Base-by-base conservation (phyloP, 2,888 invertebrate species). In the Drosophila greeni region DNA sequence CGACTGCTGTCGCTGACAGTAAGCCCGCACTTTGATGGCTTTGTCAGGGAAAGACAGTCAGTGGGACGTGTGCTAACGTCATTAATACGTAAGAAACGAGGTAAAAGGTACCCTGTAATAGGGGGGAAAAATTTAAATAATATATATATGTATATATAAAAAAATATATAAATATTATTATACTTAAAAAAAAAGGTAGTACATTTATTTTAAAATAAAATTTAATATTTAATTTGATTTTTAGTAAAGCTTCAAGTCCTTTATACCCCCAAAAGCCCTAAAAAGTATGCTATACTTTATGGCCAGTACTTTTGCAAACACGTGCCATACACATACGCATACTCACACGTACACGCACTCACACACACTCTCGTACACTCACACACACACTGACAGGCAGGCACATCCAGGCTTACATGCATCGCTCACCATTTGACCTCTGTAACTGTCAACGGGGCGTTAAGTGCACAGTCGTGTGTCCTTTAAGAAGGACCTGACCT, bases 1-100 rank as follows among this genome's bases (percentile, higher is more conserved):
- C 52, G 75, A 45, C 51, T 53, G 18, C 52, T 61, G 64, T 37
- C 51, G 60, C 53, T 69, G 70, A 73, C 74, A 66, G 54, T 70
- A 58, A 59, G 58, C 45, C 56, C 43, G 57, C 48, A 62, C 58
- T 66, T 62, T 40, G 58, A 58, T 53, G 56, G 61, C 40, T 59
- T 82, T 73, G 70, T 75, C 70, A 34, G 29, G 47, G 47, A 40
- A 57, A 49, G 45, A 37, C 40, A 23, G 33, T 36, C 9, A 42
- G 42, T 16, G 42, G 61, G 64, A 68, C 53, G 40, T 65, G 49
- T 65, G 49, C 40, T 29, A 54, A 47, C 16, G n/a, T 26, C 24
- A 11, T 14, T 23, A 24, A 7, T n/a, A n/a, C 11, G 5, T 1
- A 37, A 20, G 16, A 16, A 9, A 29, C 12, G 29, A 29, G 2